Conservation (phyloP, 1,140 invertebrate genomes). For the Forficula auricularia region DNA sequence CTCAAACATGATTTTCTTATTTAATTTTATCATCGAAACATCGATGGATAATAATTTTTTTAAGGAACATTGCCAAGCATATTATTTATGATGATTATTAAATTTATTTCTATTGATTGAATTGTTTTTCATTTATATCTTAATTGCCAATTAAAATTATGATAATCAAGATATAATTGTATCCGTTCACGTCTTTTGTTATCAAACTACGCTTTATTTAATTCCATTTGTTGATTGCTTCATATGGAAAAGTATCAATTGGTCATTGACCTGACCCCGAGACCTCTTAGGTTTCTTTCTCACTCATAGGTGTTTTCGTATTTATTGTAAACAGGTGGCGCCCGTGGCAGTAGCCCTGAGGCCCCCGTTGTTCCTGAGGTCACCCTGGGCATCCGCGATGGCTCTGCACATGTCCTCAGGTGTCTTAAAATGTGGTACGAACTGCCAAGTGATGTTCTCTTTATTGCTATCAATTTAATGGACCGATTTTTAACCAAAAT, state of each 20-base stretch:
- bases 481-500: constrained; percentile 56
- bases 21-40: too few relatives aligned
- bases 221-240: background rate
- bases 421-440: constrained; percentile 71
- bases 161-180: too few relatives aligned
- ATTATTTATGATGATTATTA: too few relatives aligned
- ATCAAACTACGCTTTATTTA: background rate
- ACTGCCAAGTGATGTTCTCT: constrained; percentile 53
- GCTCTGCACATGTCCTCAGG: constrained; percentile 55
- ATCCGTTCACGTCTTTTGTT: constrained; percentile 2
- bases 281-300: background rate
- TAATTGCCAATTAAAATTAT: too few relatives aligned
- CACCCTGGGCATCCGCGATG: constrained; percentile 51
- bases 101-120: too few relatives aligned
- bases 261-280: background rate
- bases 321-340: constrained; percentile 6
- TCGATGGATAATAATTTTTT: too few relatives aligned
- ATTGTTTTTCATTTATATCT: too few relatives aligned
- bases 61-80: too few relatives aligned
- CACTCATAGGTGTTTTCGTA: constrained; percentile 5
- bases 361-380: constrained; percentile 39
- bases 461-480: constrained; percentile 56
- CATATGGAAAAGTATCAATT: constrained; percentile 11
- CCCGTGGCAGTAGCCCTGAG: too few relatives aligned
- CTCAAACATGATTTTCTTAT: too few relatives aligned